Conservation (phyloP, 2,888 invertebrate species). For the Ochropleura plecta region DNA sequence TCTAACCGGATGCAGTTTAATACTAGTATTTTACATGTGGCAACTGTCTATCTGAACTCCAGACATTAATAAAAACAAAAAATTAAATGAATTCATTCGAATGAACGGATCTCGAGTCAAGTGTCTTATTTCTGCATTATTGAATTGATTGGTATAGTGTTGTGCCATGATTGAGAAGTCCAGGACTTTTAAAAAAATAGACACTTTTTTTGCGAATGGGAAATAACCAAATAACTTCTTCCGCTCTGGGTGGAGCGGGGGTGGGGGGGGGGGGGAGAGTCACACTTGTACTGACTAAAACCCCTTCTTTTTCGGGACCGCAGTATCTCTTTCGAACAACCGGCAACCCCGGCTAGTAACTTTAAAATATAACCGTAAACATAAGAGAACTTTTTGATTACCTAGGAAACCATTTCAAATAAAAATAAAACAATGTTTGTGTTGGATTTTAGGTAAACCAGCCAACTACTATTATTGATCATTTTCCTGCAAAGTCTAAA, state of each 20-base stretch:
- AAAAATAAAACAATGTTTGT: too few relatives aligned
- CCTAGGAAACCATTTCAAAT: too few relatives aligned
- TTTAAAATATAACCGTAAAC: too few relatives aligned
- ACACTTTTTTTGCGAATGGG: neutral
- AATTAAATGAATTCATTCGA: neutral
- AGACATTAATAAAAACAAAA: neutral
- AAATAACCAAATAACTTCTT: too few relatives aligned
- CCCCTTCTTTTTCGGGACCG: too few relatives aligned
- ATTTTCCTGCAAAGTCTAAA: neutral
- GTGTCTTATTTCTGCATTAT: neutral
- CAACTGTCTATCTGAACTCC: neutral
- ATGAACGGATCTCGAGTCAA: neutral
- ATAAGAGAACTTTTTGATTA: too few relatives aligned
- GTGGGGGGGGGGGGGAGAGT: too few relatives aligned
- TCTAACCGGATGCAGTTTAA: neutral
- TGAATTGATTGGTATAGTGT: conserved; percentile 21
- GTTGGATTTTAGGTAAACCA: too few relatives aligned
- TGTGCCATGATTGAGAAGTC: conserved; percentile 19
- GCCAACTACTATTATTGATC: neutral
- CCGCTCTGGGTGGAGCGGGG: too few relatives aligned
- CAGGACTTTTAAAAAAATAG: conserved; percentile 13
- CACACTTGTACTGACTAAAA: too few relatives aligned
- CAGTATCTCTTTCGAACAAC: too few relatives aligned
- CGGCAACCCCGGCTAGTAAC: too few relatives aligned
- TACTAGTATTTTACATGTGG: neutral